These are phyloP conservation scores for Endotricha flammealis DNA, from an alignment of 2,888 invertebrate species.

Conservation along the genomic window DNA sequence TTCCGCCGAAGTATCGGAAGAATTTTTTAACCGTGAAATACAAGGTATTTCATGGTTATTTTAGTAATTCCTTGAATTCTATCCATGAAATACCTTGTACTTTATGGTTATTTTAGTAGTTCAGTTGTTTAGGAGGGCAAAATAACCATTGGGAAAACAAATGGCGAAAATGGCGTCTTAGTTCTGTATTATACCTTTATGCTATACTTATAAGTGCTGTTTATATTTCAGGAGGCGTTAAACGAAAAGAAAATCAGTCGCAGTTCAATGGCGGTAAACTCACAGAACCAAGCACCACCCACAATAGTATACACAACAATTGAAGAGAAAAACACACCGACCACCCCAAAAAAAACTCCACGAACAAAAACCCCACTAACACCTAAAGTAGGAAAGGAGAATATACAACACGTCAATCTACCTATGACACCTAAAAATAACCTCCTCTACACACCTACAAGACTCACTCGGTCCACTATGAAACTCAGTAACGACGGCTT, in stretches of 20 bases:
- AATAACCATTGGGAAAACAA: too few species aligned
- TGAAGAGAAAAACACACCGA: constrained; percentile 26
- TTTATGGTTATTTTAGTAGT: too few species aligned
- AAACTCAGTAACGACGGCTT: constrained; percentile 59
- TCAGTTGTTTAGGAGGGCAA: too few species aligned
- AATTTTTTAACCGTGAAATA: too few species aligned
- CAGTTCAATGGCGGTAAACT: constrained; percentile 66
- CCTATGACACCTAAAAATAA: constrained; percentile 49
- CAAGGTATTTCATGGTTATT: too few species aligned
- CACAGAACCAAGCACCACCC: constrained; percentile 29
- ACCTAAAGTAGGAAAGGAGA: constrained; percentile 62
- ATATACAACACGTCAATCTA: constrained; percentile 41
- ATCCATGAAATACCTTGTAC: too few species aligned
- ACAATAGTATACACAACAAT: constrained; percentile 32
- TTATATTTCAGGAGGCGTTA: constrained; percentile 70
- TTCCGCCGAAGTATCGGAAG: too few species aligned
- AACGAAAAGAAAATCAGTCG: constrained; percentile 70
- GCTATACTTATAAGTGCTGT: too few species aligned
- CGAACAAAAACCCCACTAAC: constrained; percentile 42
- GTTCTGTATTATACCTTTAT: too few species aligned
- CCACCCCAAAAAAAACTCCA: constrained; percentile 51
- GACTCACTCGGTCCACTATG: constrained; percentile 57
- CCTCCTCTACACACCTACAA: constrained; percentile 50
- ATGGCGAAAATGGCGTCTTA: too few species aligned
- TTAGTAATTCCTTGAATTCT: too few species aligned